A percentile compares a stretch with the other conserved stretches of the same genome.
Evolutionary conservation across 1,140 invertebrate species (phyloP).

Genomic region (Kradibia gibbosae): DNA sequence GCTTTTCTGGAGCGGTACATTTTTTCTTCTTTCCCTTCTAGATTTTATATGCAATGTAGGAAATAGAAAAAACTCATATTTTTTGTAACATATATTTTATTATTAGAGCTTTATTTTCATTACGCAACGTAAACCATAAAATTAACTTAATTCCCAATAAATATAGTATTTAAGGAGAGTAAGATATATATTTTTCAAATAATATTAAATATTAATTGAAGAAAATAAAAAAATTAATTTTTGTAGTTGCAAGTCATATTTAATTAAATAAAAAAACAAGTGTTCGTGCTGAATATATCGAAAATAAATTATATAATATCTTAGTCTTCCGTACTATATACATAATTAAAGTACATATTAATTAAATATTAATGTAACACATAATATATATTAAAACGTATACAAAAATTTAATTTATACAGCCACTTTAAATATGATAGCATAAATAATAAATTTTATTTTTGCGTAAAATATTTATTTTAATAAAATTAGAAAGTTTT

Average conservation of each 20-base stretch:
- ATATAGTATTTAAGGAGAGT: not conserved
- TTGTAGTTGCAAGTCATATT: not conserved
- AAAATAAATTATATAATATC: too few relatives aligned
- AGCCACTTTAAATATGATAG: too few relatives aligned
- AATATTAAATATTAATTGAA: not conserved
- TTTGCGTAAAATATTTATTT: too few relatives aligned
- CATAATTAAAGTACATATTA: too few relatives aligned
- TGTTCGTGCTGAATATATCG: too few relatives aligned
- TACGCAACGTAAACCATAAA: not conserved
- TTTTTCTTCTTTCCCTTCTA: not conserved
- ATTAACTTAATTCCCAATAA: not conserved
- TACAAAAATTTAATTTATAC: too few relatives aligned
- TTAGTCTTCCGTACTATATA: too few relatives aligned
- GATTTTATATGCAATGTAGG: not conserved
- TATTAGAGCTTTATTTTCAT: not conserved
- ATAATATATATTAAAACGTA: too few relatives aligned
- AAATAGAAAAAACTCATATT: not conserved
- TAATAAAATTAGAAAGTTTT: too few relatives aligned
- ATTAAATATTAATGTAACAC: too few relatives aligned
- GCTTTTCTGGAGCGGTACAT: slow-evolving; percentile 2
- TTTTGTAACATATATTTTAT: not conserved
- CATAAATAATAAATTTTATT: too few relatives aligned
- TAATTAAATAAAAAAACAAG: too few relatives aligned
- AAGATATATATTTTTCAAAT: not conserved
- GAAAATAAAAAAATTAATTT: not conserved